These are phyloP conservation scores for Epinotia demarniana DNA, from an alignment of 2,888 invertebrate species.

Conservation along the genomic window DNA sequence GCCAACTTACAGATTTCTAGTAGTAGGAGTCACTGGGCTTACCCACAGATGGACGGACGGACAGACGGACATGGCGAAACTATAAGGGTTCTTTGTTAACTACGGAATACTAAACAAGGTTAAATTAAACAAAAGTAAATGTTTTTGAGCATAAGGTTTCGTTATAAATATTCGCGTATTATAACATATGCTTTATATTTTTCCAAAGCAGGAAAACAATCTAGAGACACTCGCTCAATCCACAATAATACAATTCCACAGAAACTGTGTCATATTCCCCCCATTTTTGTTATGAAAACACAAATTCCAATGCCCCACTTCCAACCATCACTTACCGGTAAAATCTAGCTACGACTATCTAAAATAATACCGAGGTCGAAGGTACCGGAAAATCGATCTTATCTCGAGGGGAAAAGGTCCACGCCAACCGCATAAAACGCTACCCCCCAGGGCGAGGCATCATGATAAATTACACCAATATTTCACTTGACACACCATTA, in stretches of 20 bases:
- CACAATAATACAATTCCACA: constrained; percentile 28
- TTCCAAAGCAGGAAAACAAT: background rate
- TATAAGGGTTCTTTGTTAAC: no score
- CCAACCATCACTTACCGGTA: constrained; percentile 38
- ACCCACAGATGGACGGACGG: no score
- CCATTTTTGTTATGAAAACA: constrained; percentile 43
- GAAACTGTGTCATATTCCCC: constrained; percentile 33
- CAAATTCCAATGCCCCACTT: constrained; percentile 42
- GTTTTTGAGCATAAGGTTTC: no score
- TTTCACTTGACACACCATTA: constrained; percentile 55
- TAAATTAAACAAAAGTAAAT: no score
- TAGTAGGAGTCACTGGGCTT: no score
- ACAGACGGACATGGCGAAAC: no score
- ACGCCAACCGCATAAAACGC: background rate
- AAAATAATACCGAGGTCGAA: background rate
- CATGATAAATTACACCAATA: constrained; percentile 58
- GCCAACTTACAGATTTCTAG: no score
- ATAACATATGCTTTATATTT: no score
- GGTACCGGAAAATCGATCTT: background rate
- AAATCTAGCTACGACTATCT: constrained; percentile 29
- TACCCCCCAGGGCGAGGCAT: constrained; percentile 50
- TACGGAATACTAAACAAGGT: no score
- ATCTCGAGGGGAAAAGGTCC: background rate
- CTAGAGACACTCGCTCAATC: constrained; percentile 19
- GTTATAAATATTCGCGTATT: no score